Conservation (phyloP, 2,797 vertebrate genomes). For the Argyrosomus regius region DNA sequence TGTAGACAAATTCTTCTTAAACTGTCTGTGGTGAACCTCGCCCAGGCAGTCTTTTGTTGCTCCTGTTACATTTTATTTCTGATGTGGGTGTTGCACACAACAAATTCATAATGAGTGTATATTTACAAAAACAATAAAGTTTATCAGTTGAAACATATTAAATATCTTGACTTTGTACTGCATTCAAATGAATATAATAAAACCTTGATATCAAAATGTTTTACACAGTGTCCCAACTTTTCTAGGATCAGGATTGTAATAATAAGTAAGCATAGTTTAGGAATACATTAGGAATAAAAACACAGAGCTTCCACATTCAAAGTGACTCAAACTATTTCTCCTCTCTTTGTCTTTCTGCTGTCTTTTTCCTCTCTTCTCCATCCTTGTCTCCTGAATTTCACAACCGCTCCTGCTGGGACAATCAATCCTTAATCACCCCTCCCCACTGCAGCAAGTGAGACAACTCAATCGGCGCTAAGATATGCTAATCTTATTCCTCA, state of each 20-base stretch:
- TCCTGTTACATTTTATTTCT: no score
- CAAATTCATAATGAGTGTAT: no score
- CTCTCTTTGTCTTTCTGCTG: constrained; percentile 41
- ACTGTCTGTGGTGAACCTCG: no score
- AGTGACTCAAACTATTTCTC: constrained; percentile 11
- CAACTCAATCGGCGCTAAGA: constrained; percentile 84
- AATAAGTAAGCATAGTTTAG: background rate
- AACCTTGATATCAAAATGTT: no score
- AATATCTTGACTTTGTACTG: no score
- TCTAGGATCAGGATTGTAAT: background rate
- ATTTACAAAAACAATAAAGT: no score
- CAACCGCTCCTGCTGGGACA: constrained; percentile 74
- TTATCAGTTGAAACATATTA: no score
- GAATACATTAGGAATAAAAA: background rate
- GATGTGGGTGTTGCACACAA: no score
- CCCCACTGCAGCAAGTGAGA: constrained; percentile 74
- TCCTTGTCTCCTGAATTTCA: constrained; percentile 64
- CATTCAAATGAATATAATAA: no score
- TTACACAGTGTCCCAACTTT: no score
- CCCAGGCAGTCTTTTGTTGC: no score
- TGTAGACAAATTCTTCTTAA: no score
- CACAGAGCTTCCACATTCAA: constrained; percentile 6
- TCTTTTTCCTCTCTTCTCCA: constrained; percentile 38
- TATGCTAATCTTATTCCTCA: constrained; percentile 88
- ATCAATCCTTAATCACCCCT: constrained; percentile 83